Base-by-base conservation (phyloP, 2,113 vertebrate species). In the Anolis sagrei region DNA sequence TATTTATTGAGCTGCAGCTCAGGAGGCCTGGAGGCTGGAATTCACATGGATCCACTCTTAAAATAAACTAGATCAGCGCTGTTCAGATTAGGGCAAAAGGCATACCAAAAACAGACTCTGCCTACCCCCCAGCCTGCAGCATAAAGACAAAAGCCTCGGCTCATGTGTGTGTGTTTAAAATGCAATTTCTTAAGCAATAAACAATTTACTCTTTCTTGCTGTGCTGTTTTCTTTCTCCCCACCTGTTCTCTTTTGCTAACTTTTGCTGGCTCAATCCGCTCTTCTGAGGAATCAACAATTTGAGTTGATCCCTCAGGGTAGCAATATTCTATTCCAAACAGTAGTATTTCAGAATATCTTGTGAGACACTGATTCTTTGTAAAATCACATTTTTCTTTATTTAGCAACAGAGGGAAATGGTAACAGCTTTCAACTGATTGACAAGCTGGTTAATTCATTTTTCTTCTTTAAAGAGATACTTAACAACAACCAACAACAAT, bases 31-130 rank as follows among this genome's bases (percentile, higher is more conserved):
- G 79, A 93, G 91, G 72, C 88, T 89, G n/a, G 91, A 91, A 94
- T 94, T 92, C 90, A 93, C 51, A 91, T 84, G 89, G 85, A 89
- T 74, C 86, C 76, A 86, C 80, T 94, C 88, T 90, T 92, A 94
- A 95, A 95, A 92, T 79, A 92, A 80, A 89, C 82, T 85, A 92
- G 88, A 93, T 91, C 86, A 92, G 92, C 84, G 11, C 39, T 61
- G 86, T 80, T 79, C 48, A 88, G 85, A 93, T 91, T 44, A 94
- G 88, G 68, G 84, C 72, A 85, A 92, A 92, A 90, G 32, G 29
- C 64, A 85, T 85, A 88, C 79, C 87, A 83, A 85, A 82, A 76
- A 61, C n/a, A 86, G 76, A 34, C 87, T 88, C 73, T 89, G 85
- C 89, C 79, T 90, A 76, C 66, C 79, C 79, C 48, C 75, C 48